Conservation (phyloP, 2,888 invertebrate species). For the Trichopoda pennipes region DNA sequence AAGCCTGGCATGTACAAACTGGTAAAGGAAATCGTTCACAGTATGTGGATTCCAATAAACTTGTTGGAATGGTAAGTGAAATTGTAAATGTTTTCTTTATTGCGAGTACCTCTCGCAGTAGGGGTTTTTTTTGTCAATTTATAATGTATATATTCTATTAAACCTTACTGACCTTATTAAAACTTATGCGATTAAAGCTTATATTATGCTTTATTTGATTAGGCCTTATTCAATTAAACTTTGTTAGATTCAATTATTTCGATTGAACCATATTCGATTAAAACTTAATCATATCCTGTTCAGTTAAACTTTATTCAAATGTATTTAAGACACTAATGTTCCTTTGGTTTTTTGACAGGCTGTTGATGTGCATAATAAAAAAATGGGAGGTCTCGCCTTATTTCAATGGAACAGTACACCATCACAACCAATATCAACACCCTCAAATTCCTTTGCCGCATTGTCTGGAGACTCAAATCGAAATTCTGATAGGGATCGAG, state of each 20-base stretch:
- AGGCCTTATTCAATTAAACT: too few relatives aligned
- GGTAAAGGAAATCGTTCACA: slow-evolving; percentile 78
- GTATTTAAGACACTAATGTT: not conserved
- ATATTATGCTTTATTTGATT: too few relatives aligned
- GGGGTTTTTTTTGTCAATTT: too few relatives aligned
- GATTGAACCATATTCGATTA: too few relatives aligned
- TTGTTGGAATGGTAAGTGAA: slow-evolving; percentile 77
- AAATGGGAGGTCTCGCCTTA: slow-evolving; percentile 77
- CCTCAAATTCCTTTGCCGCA: slow-evolving; percentile 78
- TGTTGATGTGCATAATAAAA: slow-evolving; percentile 76
- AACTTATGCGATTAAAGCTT: too few relatives aligned
- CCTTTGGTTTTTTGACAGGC: slow-evolving; percentile 67
- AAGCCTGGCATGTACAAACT: slow-evolving; percentile 80
- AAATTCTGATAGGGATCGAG: slow-evolving; percentile 72
- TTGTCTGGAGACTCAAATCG: slow-evolving; percentile 77
- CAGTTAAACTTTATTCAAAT: too few relatives aligned
- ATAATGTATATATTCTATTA: too few relatives aligned
- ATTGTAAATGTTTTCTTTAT: not conserved
- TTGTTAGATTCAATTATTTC: too few relatives aligned
- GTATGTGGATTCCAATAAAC: slow-evolving; percentile 77
- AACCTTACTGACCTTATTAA: too few relatives aligned
- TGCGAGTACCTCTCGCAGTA: too few relatives aligned
- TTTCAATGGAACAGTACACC: slow-evolving; percentile 75
- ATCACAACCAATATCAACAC: slow-evolving; percentile 74
- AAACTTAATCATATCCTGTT: too few relatives aligned